Evolutionary conservation across 2,797 vertebrate genomes (phyloP).

Genomic region (Silurus lanzhouensis): DNA sequence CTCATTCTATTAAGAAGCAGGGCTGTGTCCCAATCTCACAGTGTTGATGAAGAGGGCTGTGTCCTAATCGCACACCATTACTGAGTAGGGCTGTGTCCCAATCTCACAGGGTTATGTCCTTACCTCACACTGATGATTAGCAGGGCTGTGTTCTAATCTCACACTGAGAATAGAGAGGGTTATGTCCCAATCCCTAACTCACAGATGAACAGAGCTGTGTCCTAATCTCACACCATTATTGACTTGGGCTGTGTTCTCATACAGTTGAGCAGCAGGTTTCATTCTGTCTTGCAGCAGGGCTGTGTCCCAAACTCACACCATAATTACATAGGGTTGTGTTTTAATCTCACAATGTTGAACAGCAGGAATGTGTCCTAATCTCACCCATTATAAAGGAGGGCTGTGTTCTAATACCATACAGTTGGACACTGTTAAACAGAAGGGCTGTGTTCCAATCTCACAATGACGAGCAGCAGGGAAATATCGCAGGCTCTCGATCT

Average conservation of each 20-base stretch:
- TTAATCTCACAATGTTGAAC: too few relatives aligned
- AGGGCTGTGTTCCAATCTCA: not conserved
- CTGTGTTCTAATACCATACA: not conserved
- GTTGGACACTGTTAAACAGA: not conserved
- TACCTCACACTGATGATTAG: not conserved
- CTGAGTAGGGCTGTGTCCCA: not conserved
- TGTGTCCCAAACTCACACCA: not conserved
- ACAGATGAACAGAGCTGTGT: not conserved
- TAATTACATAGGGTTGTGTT: not conserved
- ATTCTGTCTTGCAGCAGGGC: not conserved
- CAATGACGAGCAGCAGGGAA: not conserved
- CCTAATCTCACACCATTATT: accelerated
- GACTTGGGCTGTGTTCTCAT: not conserved
- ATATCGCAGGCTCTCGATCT: not conserved
- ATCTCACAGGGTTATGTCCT: not conserved
- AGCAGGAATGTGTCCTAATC: not conserved
- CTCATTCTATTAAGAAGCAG: too few relatives aligned
- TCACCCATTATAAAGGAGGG: not conserved
- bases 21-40: not conserved
- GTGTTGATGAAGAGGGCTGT: not conserved
- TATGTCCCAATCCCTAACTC: not conserved
- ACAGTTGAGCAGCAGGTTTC: not conserved
- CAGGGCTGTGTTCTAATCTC: not conserved
- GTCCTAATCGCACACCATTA: not conserved
- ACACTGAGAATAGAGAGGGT: not conserved